Evolutionary conservation across 2,888 invertebrate species (phyloP), one percentile per base, ranked within the genome.

Genomic region (Autographa pulchrina): DNA sequence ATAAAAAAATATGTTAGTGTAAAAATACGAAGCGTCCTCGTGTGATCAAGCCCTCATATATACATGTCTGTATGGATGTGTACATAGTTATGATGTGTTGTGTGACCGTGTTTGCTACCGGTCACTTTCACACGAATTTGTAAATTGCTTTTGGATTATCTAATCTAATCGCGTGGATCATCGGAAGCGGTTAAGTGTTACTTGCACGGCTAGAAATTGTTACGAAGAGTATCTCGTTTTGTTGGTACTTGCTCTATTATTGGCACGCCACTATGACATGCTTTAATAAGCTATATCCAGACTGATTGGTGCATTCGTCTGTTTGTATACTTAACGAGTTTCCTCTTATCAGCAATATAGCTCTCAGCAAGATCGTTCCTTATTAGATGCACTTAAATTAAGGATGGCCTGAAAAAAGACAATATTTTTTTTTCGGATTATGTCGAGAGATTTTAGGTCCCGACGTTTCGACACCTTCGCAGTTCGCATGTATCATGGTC

Each of bases 91-190:
- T 56, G 48, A 56, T 25, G 20, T 20, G 54, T 54, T 43, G 54
- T 20, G 54, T 18, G 54, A 54, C 54, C 20, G 25, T 62, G 52
- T 31, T 11, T n/a, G 31, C 58, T 58, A 52, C 58, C 35, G 7
- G 25, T 62, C 18, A 13, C 48, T 75, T 79, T 61, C 70, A 70
- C 71, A 77, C 48, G n/a, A 56, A 35, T 71, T 63, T 75, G 52
- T 60, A 68, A 70, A 68, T 65, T 41, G 48, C 14, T 52, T 32
- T 59, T 52, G 41, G 20, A 56, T 56, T 56, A 56, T 20, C 54
- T 56, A 52, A 52, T 52, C 52, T 52, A 56, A 56, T 56, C 25
- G 54, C 54, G 20, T 25, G 54, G 54, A 56, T 20, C 54, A 56
- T 56, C 54, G 11, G 54, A 25, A 56, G 54, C 9, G 11, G 20